A percentile compares a stretch with the other conserved stretches of the same genome.
Conservation (phyloP, 1,140 invertebrate species). For the Drosophila takahashii region DNA sequence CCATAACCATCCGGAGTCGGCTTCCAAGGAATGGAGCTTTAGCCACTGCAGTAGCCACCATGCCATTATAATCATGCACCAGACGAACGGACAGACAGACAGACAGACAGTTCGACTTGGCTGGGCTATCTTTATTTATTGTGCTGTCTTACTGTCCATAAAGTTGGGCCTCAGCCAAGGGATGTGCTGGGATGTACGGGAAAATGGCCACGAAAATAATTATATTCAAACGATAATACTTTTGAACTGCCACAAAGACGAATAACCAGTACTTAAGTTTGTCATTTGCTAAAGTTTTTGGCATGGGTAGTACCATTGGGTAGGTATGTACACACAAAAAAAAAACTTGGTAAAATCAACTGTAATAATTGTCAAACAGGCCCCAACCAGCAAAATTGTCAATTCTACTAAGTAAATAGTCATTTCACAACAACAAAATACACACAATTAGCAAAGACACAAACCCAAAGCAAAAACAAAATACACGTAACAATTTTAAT, state of each 20-base stretch:
- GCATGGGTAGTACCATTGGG: neutral
- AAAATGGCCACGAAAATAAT: conserved; percentile 37
- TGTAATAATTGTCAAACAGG: no score
- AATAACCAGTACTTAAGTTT: conserved; percentile 46
- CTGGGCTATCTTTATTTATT: conserved; percentile 63
- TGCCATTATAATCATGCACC: conserved; percentile 70
- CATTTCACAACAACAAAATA: no score
- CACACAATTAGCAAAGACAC: no score
- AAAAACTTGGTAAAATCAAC: no score
- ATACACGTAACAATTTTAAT: no score
- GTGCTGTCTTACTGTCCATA: conserved; percentile 46
- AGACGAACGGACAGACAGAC: conserved; percentile 33
- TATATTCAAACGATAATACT: conserved; percentile 36
- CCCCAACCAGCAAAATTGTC: no score
- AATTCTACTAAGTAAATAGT: no score
- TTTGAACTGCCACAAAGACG: conserved; percentile 5
- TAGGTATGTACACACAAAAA: no score
- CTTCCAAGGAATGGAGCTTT: conserved; percentile 19
- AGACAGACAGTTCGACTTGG: conserved; percentile 24
- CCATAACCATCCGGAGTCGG: conserved; percentile 58
- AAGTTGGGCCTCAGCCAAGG: conserved; percentile 16
- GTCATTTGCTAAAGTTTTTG: conserved; percentile 4
- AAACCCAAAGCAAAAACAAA: no score
- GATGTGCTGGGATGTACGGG: conserved; percentile 18
- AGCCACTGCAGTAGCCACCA: conserved; percentile 36